These are phyloP conservation scores for Holocentrus rufus DNA, from an alignment of 2,797 vertebrate genomes.

Conservation along the genomic window DNA sequence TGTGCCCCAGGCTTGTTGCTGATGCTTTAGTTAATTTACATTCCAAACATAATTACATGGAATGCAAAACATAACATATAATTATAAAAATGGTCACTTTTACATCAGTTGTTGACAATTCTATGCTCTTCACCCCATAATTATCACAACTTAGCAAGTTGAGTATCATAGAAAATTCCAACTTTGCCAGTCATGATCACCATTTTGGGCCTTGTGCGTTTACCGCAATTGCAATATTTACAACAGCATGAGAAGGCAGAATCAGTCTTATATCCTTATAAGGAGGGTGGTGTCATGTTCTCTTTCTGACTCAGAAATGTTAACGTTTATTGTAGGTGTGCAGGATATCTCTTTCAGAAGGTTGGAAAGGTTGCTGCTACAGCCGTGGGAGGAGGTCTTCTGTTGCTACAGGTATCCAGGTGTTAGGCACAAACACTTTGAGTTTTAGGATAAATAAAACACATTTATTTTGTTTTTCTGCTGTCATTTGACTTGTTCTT, in stretches of 20 bases:
- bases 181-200: no score
- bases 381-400: conserved; percentile 95
- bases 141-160: no score
- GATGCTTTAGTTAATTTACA: not conserved
- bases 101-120: no score
- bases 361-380: conserved; percentile 97
- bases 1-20: no score
- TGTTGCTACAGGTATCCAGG: conserved; percentile 92
- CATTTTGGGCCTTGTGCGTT: no score
- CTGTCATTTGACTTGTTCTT: not conserved
- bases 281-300: not conserved
- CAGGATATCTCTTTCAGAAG: conserved; percentile 98
- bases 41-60: not conserved
- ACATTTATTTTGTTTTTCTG: not conserved
- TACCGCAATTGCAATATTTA: not conserved
- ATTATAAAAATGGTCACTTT: no score
- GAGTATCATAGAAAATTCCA: no score
- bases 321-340: conserved; percentile 88
- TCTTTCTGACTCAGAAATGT: conserved; percentile 10
- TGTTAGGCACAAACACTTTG: not conserved
- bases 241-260: not conserved
- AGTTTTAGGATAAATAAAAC: no score
- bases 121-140: no score
- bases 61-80: not conserved
- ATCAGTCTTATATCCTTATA: not conserved